Conservation (phyloP, 1,140 invertebrate species). For the Rhagoletis pomonella region DNA sequence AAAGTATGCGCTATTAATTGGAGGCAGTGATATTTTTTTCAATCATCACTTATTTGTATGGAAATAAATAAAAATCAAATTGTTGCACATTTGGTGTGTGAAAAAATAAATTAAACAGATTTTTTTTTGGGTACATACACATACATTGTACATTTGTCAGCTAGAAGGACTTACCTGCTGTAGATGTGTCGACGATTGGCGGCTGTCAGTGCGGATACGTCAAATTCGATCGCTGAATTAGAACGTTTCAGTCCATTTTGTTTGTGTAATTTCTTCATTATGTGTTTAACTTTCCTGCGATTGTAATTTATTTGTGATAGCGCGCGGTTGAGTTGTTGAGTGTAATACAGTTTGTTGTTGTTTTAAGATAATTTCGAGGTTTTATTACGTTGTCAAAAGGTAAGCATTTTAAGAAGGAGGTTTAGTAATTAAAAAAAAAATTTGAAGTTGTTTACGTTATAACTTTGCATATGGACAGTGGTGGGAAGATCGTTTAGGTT, state of each 20-base stretch:
- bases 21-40: slow-evolving; percentile 3
- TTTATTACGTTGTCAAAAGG: not conserved
- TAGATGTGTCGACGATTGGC: slow-evolving; percentile 77
- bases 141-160: not conserved
- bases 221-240: slow-evolving; percentile 84
- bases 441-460: not conserved
- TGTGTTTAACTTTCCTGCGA: slow-evolving; percentile 69
- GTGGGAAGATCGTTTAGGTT: not conserved
- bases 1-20: slow-evolving; percentile 53
- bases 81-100: not conserved
- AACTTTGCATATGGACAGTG: not conserved
- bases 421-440: not conserved
- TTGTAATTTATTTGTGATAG: not conserved
- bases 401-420: not conserved
- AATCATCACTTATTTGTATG: not conserved
- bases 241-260: slow-evolving; percentile 76
- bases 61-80: slow-evolving; percentile 34
- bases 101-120: slow-evolving; percentile 13
- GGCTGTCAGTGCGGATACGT: slow-evolving; percentile 79
- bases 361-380: not conserved
- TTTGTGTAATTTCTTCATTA: slow-evolving; percentile 73
- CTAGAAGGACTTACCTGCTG: slow-evolving; percentile 68
- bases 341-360: not conserved
- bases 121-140: not conserved
- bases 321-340: slow-evolving; percentile 19